Conservation (phyloP, 2,797 vertebrate species). For the Hozukius guyotensis region DNA sequence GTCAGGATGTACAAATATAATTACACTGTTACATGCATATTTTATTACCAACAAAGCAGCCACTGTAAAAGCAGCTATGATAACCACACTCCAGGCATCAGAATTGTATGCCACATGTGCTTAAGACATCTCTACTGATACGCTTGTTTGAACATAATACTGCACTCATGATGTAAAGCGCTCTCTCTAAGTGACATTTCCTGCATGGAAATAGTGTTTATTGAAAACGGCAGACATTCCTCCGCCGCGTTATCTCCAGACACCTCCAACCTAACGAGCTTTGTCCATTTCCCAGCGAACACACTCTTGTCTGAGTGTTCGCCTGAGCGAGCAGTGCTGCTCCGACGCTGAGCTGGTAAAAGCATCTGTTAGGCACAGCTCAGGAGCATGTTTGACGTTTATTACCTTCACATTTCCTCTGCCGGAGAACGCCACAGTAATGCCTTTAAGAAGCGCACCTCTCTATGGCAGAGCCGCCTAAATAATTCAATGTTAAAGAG, state of each 20-base stretch:
- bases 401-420: constrained; percentile 84
- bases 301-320: constrained; percentile 71
- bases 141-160: constrained; percentile 70
- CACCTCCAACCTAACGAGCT: constrained; percentile 86
- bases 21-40: constrained; percentile 45
- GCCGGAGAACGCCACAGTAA: constrained; percentile 70
- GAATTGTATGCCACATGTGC: constrained; percentile 38
- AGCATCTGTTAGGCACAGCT: constrained; percentile 86
- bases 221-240: constrained; percentile 82
- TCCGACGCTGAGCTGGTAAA: constrained; percentile 83
- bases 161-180: constrained; percentile 65
- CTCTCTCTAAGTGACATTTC: constrained; percentile 78
- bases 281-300: constrained; percentile 82
- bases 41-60: constrained; percentile 47
- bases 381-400: constrained; percentile 82
- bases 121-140: constrained; percentile 68
- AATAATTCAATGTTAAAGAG: constrained; percentile 87
- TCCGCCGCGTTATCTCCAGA: constrained; percentile 79
- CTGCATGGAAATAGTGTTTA: constrained; percentile 77
- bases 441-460: constrained; percentile 79
- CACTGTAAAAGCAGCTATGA: constrained; percentile 25
- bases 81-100: constrained; percentile 16
- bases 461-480: constrained; percentile 82
- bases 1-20: constrained; percentile 29
- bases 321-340: constrained; percentile 77